Percentiles rank a stretch among this genome's conserved stretches.
These are phyloP conservation scores for Oreochromis tanganicae DNA, from an alignment of 2,113 vertebrate genomes.

Conservation along the genomic window DNA sequence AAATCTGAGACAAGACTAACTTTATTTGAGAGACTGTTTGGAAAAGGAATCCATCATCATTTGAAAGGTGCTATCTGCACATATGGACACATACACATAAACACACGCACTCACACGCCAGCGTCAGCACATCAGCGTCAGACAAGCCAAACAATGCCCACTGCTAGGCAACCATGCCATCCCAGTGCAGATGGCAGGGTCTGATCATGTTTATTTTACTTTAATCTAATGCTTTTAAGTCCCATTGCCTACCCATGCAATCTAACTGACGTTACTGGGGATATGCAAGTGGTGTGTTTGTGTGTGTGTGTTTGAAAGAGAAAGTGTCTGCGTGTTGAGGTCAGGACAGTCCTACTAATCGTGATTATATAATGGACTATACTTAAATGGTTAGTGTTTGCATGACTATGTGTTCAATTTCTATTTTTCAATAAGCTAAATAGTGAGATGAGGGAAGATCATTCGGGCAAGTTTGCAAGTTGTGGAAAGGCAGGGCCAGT, in stretches of 20 bases:
- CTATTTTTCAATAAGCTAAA: not conserved
- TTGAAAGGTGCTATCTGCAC: conserved; percentile 42
- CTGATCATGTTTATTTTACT: conserved; percentile 72
- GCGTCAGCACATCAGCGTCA: conserved; percentile 41
- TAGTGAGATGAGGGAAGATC: not conserved
- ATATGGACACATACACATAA: conserved; percentile 5
- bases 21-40: not conserved
- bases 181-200: conserved; percentile 60
- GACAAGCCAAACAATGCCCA: conserved; percentile 41
- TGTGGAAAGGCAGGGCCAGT: not conserved
- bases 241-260: conserved; percentile 25
- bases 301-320: not conserved
- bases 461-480: not conserved
- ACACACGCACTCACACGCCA: not conserved
- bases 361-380: not conserved
- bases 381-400: not conserved
- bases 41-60: conserved; percentile 44
- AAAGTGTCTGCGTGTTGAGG: not conserved
- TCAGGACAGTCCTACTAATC: not conserved
- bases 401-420: not conserved
- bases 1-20: not conserved
- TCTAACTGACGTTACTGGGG: conserved; percentile 30
- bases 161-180: conserved; percentile 68
- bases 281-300: not conserved
- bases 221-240: conserved; percentile 66